phyloP scores from a whole-genome alignment of 2,113 vertebrate species.

The Aegotheles bennettii region DNA sequence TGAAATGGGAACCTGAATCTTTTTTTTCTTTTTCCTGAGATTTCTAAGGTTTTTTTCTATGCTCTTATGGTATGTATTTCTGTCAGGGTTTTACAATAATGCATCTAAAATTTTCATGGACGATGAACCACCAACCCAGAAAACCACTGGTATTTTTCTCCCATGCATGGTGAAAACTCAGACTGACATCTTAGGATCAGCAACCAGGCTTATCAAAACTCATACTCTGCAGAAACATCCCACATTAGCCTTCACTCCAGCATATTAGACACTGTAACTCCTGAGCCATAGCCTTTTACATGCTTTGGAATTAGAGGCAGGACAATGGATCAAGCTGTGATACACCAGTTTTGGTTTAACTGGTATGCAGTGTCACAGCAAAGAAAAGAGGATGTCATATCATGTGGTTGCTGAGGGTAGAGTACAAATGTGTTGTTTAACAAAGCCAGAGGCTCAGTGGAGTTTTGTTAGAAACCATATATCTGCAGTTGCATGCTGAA shows the following conservation, averaged over 20 bases:
- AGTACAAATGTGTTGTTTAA: not conserved
- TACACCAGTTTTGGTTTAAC: not conserved
- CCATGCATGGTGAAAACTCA: not conserved
- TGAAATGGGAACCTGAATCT: not conserved
- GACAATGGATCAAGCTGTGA: rapidly evolving
- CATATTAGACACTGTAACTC: not conserved
- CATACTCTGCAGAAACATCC: not conserved
- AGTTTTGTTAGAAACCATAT: not conserved
- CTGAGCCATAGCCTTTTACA: not conserved
- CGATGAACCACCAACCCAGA: not conserved
- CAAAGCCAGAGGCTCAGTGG: not conserved
- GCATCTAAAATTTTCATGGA: not conserved
- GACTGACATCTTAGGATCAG: not conserved
- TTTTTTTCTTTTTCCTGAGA: not conserved
- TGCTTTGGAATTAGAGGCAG: not conserved
- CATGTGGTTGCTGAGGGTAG: rapidly evolving
- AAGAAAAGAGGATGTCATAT: not conserved
- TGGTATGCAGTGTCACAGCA: not conserved
- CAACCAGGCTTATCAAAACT: not conserved
- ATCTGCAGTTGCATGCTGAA: not conserved
- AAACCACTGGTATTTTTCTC: not conserved
- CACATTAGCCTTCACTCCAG: not conserved
- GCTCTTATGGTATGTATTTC: not conserved
- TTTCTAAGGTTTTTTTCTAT: not conserved
- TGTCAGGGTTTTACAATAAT: not conserved